phyloP scores from a whole-genome alignment of 2,113 vertebrate species.

The Melierax canorus region DNA sequence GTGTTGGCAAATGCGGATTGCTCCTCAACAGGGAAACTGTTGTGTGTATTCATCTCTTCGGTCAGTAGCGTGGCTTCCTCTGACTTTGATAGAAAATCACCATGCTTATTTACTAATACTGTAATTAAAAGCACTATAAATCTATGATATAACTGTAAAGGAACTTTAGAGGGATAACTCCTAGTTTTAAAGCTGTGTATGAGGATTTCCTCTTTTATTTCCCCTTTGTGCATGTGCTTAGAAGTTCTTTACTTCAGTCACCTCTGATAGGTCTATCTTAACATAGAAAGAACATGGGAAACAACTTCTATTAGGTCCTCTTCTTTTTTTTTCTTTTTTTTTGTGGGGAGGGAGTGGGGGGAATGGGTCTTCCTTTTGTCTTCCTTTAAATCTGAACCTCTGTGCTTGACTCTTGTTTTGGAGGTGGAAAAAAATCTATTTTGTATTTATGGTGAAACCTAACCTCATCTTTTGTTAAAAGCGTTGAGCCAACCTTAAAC shows the following conservation, averaged over 20 bases:
- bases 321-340: no score
- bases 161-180: not conserved
- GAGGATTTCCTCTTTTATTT: not conserved
- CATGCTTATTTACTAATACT: not conserved
- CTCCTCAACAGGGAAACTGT: not conserved
- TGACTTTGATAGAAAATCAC: not conserved
- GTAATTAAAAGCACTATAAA: not conserved
- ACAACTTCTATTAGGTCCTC: not conserved
- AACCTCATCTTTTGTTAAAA: not conserved
- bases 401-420: not conserved
- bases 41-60: not conserved
- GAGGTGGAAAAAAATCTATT: not conserved
- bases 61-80: not conserved
- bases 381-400: not conserved
- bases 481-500: not conserved
- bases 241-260: not conserved
- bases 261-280: not conserved
- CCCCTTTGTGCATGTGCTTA: accelerated
- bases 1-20: not conserved
- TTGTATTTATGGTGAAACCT: not conserved
- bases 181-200: not conserved
- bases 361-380: not conserved
- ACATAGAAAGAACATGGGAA: not conserved
- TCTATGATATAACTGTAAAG: not conserved
- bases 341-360: accelerated